Base-by-base conservation (phyloP, 2,888 invertebrate genomes). In the Trileptium ribeirensis region DNA sequence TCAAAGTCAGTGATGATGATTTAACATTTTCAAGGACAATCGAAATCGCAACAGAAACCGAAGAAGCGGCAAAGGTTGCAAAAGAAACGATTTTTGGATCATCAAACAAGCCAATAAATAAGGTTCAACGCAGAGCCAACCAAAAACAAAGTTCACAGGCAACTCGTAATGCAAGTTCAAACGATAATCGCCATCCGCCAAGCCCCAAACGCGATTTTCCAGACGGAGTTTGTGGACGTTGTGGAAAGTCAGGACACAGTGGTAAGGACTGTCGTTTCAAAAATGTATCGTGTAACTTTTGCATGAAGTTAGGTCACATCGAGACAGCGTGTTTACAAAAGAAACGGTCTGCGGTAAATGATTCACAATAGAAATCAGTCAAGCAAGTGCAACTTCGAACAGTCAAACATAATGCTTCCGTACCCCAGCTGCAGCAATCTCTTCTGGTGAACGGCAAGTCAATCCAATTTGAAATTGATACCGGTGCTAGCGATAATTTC, bases 1-100 rank as follows among this genome's bases (percentile, higher is more conserved):
- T 84, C 83, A 81, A 84, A 51, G 64, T 83, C 67, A 83, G 84
- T 67, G 83, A 81, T 67, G 82, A 82, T 34, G 83, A 83, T 29
- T 75, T 83, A 38, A 37, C 51, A 29, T 83, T 83, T 51, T 39
- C 82, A 64, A 24, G 67, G 36, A 82, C 80, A 34, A 67, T 84
- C 36, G 38, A 83, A 51, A 67, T 84, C 24, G 84, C 84, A 31
- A 40, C 79, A 38, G 83, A 84, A 67, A 84, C 84, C 19, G 84
- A 83, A 64, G 83, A 83, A 31, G 84, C 84, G 3, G 84, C 83
- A 1, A 82, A 74, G n/a, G 39, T 75, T 24, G 77, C 77, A 15
- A 75, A 75, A 8, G 77, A 75, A 8, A 75, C 36, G 15, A n/a
- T 36, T 8, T n/a, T 15, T 70, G 70, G 70, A 15, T 8, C 33